These are phyloP conservation scores for Philaenus spumarius DNA, from an alignment of 1,140 invertebrate species.

Conservation along the genomic window DNA sequence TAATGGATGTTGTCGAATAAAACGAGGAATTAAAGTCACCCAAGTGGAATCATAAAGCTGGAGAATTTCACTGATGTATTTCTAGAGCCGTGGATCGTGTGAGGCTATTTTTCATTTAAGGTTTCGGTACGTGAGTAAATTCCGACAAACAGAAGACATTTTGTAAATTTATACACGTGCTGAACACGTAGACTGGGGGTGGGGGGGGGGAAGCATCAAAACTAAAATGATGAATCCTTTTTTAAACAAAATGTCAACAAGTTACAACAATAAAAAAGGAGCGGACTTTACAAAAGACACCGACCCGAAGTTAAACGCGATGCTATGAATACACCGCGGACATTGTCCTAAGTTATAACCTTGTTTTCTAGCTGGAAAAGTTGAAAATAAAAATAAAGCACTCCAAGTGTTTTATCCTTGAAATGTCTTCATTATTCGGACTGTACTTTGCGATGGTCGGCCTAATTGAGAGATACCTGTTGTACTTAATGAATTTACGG, in stretches of 20 bases:
- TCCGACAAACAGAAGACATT: conserved; percentile 8
- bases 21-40: too few species aligned
- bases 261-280: conserved; percentile 13
- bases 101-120: too few species aligned
- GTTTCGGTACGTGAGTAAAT: conserved; percentile 2
- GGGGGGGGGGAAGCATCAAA: conserved; percentile 3
- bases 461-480: too few species aligned
- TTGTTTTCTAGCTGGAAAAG: not conserved
- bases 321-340: not conserved
- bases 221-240: conserved; percentile 4
- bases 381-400: too few species aligned
- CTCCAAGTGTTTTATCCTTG: too few species aligned
- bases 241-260: conserved; percentile 16
- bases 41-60: too few species aligned
- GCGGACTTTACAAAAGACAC: conserved; percentile 1
- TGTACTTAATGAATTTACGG: too few species aligned
- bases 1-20: too few species aligned
- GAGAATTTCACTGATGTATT: too few species aligned
- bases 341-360: conserved; percentile 9
- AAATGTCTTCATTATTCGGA: too few species aligned
- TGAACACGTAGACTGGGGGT: not conserved
- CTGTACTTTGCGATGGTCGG: too few species aligned
- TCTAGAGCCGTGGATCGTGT: too few species aligned
- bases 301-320: not conserved
- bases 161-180: conserved; percentile 12